These are phyloP conservation scores for Leptinotarsa lineolata DNA, from an alignment of 1,140 invertebrate species.

Conservation along the genomic window DNA sequence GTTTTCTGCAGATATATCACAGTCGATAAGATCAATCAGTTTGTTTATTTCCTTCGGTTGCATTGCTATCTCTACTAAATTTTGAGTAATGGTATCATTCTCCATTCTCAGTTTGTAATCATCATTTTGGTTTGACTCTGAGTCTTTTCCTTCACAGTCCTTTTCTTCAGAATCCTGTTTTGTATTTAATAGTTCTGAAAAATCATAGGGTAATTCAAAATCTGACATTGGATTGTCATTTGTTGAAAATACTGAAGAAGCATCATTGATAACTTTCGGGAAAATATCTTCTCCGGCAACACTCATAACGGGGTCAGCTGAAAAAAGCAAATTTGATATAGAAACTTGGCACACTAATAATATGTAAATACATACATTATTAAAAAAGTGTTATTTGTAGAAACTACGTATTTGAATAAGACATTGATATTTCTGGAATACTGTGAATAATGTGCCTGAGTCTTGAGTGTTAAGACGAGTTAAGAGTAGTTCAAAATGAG, in stretches of 20 bases:
- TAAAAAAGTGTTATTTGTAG: too few species aligned
- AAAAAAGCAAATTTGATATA: background rate
- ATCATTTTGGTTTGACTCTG: background rate
- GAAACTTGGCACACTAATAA: background rate
- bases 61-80: background rate
- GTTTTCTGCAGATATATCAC: background rate
- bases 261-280: background rate
- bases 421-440: too few species aligned
- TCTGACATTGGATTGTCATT: conserved; percentile 7
- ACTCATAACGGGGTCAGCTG: conserved; percentile 12
- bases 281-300: conserved; percentile 4
- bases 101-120: background rate
- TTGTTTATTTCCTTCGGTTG: background rate
- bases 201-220: background rate
- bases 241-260: background rate
- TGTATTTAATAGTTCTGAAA: background rate
- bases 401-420: too few species aligned
- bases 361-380: too few species aligned
- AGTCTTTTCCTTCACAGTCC: background rate
- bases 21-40: background rate
- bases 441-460: too few species aligned
- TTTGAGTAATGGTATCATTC: background rate
- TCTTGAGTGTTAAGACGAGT: too few species aligned
- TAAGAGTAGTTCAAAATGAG: too few species aligned
- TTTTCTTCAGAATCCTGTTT: conserved; percentile 1